Percentiles rank a stretch among this genome's conserved stretches.
Conservation (phyloP, 2,797 vertebrate genomes). For the Benthosema pterotum region DNA sequence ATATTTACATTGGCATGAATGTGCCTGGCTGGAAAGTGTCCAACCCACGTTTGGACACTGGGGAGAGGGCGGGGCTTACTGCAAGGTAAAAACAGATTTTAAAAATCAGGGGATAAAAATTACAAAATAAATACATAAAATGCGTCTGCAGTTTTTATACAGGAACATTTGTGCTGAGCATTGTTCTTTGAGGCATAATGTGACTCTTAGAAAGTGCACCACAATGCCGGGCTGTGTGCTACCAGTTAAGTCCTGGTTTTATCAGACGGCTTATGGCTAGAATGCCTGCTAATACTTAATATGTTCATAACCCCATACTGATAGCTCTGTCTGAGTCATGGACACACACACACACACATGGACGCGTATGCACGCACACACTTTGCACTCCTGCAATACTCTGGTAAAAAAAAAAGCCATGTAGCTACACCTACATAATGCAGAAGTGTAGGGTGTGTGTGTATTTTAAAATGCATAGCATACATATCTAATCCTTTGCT, state of each 20-base stretch:
- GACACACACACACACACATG: constrained; percentile 16
- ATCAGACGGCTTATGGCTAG: constrained; percentile 46
- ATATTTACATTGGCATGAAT: too few relatives aligned
- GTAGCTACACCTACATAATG: too few relatives aligned
- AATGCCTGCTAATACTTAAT: constrained; percentile 57
- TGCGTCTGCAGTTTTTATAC: constrained; percentile 16
- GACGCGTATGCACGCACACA: constrained; percentile 5
- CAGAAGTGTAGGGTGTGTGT: constrained; percentile 5
- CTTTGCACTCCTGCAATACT: too few relatives aligned
- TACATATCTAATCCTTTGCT: constrained; percentile 20
- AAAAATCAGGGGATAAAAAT: too few relatives aligned
- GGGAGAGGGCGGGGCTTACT: too few relatives aligned
- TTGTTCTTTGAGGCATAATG: constrained; percentile 50
- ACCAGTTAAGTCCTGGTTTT: constrained; percentile 37
- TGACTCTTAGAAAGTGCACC: constrained; percentile 23
- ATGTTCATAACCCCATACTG: constrained; percentile 38
- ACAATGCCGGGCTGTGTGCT: constrained; percentile 45
- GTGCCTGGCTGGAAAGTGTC: too few relatives aligned
- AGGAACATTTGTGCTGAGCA: constrained; percentile 13
- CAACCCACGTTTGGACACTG: too few relatives aligned
- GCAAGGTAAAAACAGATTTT: too few relatives aligned
- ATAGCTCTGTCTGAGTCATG: constrained; percentile 21
- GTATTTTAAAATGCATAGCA: background rate
- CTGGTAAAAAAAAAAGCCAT: too few relatives aligned
- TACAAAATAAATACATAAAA: too few relatives aligned